Conservation (phyloP, 2,888 invertebrate genomes). For the Cactoblastis cactorum region DNA sequence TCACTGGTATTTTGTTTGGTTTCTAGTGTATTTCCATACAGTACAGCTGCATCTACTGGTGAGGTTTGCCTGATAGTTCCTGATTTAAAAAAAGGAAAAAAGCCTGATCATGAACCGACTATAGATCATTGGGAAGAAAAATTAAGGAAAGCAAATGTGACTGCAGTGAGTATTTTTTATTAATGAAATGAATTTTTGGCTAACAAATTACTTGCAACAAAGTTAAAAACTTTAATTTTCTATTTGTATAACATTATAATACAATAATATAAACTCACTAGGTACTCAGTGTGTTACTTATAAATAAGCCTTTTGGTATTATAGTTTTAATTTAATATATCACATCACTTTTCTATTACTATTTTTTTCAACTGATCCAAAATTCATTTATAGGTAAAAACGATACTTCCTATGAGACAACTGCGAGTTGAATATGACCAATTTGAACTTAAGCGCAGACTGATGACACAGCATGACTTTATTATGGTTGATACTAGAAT, state of each 20-base stretch:
- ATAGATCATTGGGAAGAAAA: conserved; percentile 86
- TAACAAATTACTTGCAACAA: too few species aligned
- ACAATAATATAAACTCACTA: too few species aligned
- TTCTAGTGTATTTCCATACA: conserved; percentile 74
- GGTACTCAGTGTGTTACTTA: too few species aligned
- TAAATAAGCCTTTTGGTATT: too few species aligned
- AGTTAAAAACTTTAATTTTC: too few species aligned
- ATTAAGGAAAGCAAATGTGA: conserved; percentile 80
- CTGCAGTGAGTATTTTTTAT: conserved; percentile 69
- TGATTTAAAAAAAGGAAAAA: conserved; percentile 85
- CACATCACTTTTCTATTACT: too few species aligned
- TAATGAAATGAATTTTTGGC: too few species aligned
- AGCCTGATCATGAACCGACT: conserved; percentile 86
- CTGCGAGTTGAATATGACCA: conserved; percentile 89
- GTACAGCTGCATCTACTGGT: conserved; percentile 80
- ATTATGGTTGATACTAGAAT: conserved; percentile 90
- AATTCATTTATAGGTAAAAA: conserved; percentile 67
- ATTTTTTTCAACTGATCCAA: too few species aligned
- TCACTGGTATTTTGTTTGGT: conserved; percentile 9
- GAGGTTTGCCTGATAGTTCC: conserved; percentile 89
- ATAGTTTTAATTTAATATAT: too few species aligned
- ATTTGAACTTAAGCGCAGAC: conserved; percentile 86
- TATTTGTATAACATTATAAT: too few species aligned
- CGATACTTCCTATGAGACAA: conserved; percentile 88
- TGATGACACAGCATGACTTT: conserved; percentile 87